Evolutionary conservation across 2,113 vertebrate species (phyloP).

Genomic region (Macroglossus sobrinus): DNA sequence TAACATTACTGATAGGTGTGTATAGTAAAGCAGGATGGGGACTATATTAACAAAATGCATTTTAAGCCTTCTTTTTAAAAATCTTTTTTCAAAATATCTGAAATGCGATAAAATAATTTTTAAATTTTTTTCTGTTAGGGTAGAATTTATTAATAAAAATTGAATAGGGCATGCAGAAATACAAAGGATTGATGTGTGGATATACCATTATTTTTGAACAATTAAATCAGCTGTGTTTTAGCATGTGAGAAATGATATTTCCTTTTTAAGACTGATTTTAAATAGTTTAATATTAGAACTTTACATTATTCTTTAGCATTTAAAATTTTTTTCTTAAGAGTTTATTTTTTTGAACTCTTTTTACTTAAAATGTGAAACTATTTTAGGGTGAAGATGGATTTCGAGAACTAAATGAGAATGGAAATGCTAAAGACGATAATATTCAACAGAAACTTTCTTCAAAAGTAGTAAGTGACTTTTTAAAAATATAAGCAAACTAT

Average conservation of each 20-base stretch:
- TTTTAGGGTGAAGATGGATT: conserved; percentile 95
- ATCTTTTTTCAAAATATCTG: conserved; percentile 11
- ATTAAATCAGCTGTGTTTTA: background rate
- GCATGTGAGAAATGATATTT: background rate
- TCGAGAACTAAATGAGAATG: conserved; percentile 89
- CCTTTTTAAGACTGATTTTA: conserved; percentile 3
- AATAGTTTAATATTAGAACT: background rate
- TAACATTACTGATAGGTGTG: background rate
- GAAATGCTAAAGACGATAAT: conserved; percentile 86
- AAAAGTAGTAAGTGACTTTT: conserved; percentile 87
- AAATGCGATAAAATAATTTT: background rate
- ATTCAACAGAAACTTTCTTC: conserved; percentile 91
- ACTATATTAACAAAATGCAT: conserved; percentile 5
- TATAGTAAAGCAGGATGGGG: background rate
- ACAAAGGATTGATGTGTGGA: background rate
- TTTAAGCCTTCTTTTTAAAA: background rate
- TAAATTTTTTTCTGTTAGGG: conserved; percentile 1
- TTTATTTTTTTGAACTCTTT: conserved; percentile 17
- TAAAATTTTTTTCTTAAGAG: background rate
- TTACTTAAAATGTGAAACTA: conserved; percentile 38
- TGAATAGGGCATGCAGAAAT: background rate
- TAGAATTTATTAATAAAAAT: conserved; percentile 29
- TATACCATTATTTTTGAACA: background rate
- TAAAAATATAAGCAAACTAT: background rate
- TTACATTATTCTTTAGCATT: conserved; percentile 12